Percentiles rank a stretch among this genome's conserved stretches.
These are phyloP conservation scores for Brachionus manjavacas DNA, from an alignment of 1,140 invertebrate species.

Conservation along the genomic window DNA sequence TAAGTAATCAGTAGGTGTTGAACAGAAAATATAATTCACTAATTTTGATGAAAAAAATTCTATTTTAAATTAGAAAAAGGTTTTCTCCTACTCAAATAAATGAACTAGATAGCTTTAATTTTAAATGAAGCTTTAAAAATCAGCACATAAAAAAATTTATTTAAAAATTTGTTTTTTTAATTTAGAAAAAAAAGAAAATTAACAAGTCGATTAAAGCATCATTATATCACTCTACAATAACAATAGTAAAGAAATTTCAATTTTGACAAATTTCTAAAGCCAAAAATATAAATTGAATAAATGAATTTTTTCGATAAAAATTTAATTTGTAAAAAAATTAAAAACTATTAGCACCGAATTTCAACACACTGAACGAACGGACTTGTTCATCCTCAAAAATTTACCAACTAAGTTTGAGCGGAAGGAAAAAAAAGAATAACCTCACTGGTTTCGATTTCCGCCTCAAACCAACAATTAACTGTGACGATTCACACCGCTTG, in stretches of 20 bases:
- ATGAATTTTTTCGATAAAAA: background rate
- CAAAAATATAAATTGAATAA: background rate
- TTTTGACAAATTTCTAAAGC: background rate
- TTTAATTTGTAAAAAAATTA: background rate
- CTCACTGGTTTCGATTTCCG: background rate
- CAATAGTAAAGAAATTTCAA: background rate
- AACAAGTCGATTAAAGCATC: background rate
- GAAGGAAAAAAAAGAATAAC: background rate
- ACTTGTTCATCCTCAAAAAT: background rate
- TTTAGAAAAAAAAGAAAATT: background rate
- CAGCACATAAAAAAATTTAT: background rate
- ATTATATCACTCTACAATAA: constrained; percentile 28
- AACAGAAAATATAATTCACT: no score
- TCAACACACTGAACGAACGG: background rate
- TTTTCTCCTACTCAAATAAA: background rate
- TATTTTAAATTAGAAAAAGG: no score
- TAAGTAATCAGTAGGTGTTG: no score
- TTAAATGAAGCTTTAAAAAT: background rate
- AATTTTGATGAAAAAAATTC: no score
- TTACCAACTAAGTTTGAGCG: background rate
- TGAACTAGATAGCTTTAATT: no score
- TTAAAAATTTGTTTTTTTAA: background rate
- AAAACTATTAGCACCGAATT: background rate
- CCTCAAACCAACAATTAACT: background rate
- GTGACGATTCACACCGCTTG: background rate